A percentile compares a stretch with the other conserved stretches of the same genome.
Conservation (phyloP, 2,113 vertebrate species). For the Myiagra hebetior region DNA sequence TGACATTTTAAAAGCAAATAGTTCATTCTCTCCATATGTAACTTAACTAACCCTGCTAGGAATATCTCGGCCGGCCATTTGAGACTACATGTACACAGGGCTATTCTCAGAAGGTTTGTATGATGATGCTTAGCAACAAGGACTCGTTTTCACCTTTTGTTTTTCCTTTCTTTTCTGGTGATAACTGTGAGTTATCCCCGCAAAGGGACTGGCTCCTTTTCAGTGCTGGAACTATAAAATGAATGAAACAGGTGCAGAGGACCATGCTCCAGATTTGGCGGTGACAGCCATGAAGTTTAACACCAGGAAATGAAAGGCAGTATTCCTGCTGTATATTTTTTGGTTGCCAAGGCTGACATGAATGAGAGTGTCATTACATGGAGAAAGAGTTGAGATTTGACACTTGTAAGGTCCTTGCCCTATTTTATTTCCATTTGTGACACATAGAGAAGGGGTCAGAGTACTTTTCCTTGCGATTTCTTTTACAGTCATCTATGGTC, state of each 20-base stretch:
- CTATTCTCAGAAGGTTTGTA: neutral
- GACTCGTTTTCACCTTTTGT: neutral
- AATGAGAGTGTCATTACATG: neutral
- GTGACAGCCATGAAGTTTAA: conserved; percentile 11
- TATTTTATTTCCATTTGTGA: neutral
- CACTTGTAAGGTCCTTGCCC: neutral
- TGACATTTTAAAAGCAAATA: neutral
- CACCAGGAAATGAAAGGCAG: conserved; percentile 33
- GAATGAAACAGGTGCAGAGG: conserved; percentile 29
- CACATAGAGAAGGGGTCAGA: neutral
- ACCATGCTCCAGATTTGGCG: conserved; percentile 1
- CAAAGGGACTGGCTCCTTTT: neutral
- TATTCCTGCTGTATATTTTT: conserved; percentile 17
- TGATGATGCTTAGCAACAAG: neutral
- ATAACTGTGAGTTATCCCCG: neutral
- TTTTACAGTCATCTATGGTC: neutral
- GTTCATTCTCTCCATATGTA: neutral
- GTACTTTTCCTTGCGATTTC: neutral
- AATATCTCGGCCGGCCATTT: neutral
- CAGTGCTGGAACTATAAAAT: neutral
- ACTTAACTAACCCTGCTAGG: neutral
- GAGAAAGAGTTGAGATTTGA: neutral
- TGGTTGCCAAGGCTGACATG: conserved; percentile 14
- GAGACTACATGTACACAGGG: neutral
- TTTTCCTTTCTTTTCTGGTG: neutral